These are phyloP conservation scores for Autographa pulchrina DNA, from an alignment of 2,888 invertebrate genomes.

Conservation along the genomic window DNA sequence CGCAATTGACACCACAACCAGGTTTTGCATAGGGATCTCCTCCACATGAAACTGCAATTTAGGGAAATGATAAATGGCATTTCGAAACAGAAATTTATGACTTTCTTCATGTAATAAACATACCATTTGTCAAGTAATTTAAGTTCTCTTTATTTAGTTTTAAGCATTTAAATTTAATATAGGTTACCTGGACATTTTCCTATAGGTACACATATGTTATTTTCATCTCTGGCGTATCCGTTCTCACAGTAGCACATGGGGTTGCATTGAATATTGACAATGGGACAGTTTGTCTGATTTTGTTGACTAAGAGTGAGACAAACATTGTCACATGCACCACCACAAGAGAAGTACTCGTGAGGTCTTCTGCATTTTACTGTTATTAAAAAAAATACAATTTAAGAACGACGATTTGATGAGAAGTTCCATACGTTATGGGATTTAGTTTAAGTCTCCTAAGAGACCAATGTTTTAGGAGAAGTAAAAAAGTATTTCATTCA, in stretches of 20 bases:
- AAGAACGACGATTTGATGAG: no score
- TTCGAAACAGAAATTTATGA: no score
- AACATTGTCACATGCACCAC: conserved; percentile 73
- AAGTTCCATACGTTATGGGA: no score
- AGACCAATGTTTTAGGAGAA: no score
- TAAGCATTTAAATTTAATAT: not conserved
- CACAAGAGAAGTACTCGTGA: conserved; percentile 72
- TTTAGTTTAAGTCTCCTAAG: no score
- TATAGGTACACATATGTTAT: conserved; percentile 61
- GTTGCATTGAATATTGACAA: conserved; percentile 64
- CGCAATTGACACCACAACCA: conserved; percentile 48
- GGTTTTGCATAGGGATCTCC: conserved; percentile 47
- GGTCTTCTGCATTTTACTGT: conserved; percentile 62
- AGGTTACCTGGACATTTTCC: conserved; percentile 61
- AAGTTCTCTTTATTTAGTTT: no score
- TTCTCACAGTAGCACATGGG: conserved; percentile 68
- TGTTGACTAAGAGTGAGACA: conserved; percentile 65
- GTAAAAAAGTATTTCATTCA: no score
- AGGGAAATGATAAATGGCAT: not conserved
- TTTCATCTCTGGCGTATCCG: conserved; percentile 65
- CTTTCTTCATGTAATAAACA: no score
- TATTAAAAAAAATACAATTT: conserved; percentile 5
- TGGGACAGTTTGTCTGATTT: conserved; percentile 66
- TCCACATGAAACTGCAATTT: conserved; percentile 51
- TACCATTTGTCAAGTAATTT: no score